Evolutionary conservation across 2,888 invertebrate species (phyloP), one percentile per base, ranked within the genome.

Genomic region (Rhopalosiphum nymphaeae): DNA sequence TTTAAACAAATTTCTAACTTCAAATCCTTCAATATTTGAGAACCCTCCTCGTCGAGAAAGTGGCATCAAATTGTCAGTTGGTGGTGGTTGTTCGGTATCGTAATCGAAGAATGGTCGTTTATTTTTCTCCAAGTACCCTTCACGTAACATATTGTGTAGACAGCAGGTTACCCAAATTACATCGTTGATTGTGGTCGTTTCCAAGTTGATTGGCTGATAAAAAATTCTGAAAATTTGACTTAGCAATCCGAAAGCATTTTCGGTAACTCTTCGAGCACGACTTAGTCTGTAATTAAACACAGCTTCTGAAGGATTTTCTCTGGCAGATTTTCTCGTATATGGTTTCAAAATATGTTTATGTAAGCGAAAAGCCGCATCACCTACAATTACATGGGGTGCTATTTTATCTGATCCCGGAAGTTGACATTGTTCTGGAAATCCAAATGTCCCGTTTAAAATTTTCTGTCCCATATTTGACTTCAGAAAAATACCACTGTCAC

Each of bases 1-100:
- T 89, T 42, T 89, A 42, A 56, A 89, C 44, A 89, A 56, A 89
- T 89, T 29, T 57, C 89, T 36, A 57, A 56, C 89, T 89, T 89
- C 89, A 89, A 89, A 89, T 3, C 88, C 89, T 56, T 56, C 56
- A 56, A 89, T 26, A 42, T 42, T 89, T 89, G 42, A 89, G 42
- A 56, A 89, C 0, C 89, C 56, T 89, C 89, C 89, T 26, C 89
- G 26, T 26, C 36, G 36, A 10, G 89, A 89, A 26, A 89, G 5
- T 29, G 56, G 56, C 13, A 89, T 89, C 56, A 89, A 16, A 42
- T 89, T 89, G 11, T 89, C 44, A 56, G 42, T 89, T 56, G 89
- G 89, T 89, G 11, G 36, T 89, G 11, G 1, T 89, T 89, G 46
- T 53, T 56, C 89, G 0, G 44, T 89, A 89, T 89, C 49, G 29